Base-by-base conservation (phyloP, 1,140 invertebrate genomes). In the Atta cephalotes region DNA sequence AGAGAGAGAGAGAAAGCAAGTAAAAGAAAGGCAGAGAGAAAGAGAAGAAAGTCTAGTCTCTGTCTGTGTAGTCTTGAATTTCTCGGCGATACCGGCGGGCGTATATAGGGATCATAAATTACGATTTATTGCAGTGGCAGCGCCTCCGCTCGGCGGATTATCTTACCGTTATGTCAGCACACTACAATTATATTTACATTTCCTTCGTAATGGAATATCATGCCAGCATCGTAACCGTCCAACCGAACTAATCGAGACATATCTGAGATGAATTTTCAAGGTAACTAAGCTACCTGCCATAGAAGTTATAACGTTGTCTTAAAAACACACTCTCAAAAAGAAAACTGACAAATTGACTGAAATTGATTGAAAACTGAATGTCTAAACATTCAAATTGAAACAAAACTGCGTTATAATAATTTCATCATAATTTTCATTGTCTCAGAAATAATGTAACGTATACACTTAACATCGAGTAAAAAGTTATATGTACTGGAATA, bases 171-270 rank as follows among this genome's bases (percentile, higher is more conserved):
- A 93, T 94, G 94, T 95, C 94, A 94, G 93, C 94, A 80, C 92
- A 89, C 89, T 91, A 93, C 93, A 94, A 95, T 95, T 93, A 94
- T 95, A 94, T 95, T 95, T 94, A 94, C 93, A 94, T 94, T 93
- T 93, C 89, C 91, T 89, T 68, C 86, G 87, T 91, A 91, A 93
- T 92, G 91, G 89, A 93, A 93, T 92, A 92, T 81, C 70, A 58
- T 68, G 21, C 25, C 16, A 28, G 39, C 21, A 63, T 80, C 35
- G 31, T 62, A 62, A 35, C n/a, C 35, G 5, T 65, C 65, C 35
- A 60, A 49, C 21, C 58, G 12, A 45, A 74, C 49, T 66, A 60
- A 84, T 76, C 58, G 56, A 72, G 71, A 85, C 18, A 35, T 80
- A 28, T 74, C 51, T n/a, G 63, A 49, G n/a, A 72, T 56, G 18